Evolutionary conservation across 1,140 invertebrate genomes (phyloP).

Genomic region (Patella vulgata): DNA sequence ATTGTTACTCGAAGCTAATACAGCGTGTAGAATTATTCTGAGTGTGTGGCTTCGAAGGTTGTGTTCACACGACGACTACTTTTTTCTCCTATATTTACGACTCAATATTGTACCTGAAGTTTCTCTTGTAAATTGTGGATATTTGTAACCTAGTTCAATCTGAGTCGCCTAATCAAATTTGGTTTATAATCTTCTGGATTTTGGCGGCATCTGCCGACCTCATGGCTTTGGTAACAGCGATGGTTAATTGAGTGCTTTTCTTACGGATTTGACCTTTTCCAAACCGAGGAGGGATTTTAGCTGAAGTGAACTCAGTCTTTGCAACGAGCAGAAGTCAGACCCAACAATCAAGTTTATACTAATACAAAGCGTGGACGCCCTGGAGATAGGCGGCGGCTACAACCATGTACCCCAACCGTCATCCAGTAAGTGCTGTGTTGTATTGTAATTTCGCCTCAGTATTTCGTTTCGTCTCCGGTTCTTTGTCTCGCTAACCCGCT

Average conservation of each 20-base stretch:
- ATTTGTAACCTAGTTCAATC: background rate
- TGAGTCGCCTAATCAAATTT: slow-evolving; percentile 8
- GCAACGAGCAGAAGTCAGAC: too few relatives aligned
- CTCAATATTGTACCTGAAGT: slow-evolving; percentile 1
- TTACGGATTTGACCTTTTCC: too few relatives aligned
- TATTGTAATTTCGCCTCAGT: slow-evolving; percentile 1
- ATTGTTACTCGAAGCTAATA: slow-evolving; percentile 46
- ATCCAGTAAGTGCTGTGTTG: slow-evolving; percentile 60
- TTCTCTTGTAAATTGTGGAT: slow-evolving; percentile 1
- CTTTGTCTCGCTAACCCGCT: background rate
- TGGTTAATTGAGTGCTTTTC: too few relatives aligned
- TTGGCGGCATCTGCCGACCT: too few relatives aligned
- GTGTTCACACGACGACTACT: slow-evolving; percentile 29
- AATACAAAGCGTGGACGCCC: too few relatives aligned
- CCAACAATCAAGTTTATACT: too few relatives aligned
- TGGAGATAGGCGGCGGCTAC: background rate
- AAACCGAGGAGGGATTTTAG: too few relatives aligned
- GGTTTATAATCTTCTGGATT: slow-evolving; percentile 7
- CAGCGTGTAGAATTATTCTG: slow-evolving; percentile 43
- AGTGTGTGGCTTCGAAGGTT: slow-evolving; percentile 40
- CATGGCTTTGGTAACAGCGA: too few relatives aligned
- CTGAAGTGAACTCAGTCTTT: too few relatives aligned
- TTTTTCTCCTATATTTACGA: too few relatives aligned
- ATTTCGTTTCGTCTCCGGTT: slow-evolving; percentile 10
- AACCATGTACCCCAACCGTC: slow-evolving; percentile 66